Evolutionary conservation across 2,797 vertebrate species (phyloP).

Genomic region (Lithobates pipiens): DNA sequence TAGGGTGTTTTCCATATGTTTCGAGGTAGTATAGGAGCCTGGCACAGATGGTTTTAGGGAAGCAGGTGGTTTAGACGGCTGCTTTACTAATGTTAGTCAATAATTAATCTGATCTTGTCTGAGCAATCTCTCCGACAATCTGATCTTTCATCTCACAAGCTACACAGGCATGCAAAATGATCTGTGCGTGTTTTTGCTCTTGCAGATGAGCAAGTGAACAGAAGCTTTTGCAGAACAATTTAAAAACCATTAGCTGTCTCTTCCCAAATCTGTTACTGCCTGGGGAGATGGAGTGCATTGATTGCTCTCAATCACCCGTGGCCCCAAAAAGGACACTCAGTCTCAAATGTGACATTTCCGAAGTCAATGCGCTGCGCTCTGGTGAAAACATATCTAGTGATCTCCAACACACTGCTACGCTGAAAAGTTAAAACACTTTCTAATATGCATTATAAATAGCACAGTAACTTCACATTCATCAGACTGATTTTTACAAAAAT

Average conservation of each 20-base stretch:
- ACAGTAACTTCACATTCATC: no score
- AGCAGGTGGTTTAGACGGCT: slow-evolving; percentile 54
- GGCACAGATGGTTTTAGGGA: slow-evolving; percentile 57
- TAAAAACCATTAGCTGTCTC: slow-evolving; percentile 45
- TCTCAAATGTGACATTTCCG: no score
- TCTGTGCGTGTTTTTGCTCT: slow-evolving; percentile 24
- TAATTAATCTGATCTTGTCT: slow-evolving; percentile 56
- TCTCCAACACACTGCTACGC: no score
- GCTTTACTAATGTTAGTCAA: slow-evolving; percentile 57
- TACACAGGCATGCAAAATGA: slow-evolving; percentile 43
- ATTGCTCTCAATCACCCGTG: background rate
- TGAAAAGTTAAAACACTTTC: no score
- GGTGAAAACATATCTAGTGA: no score
- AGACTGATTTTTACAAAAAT: no score
- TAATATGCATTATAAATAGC: no score
- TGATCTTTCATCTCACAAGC: slow-evolving; percentile 10
- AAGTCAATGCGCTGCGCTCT: no score
- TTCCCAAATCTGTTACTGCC: slow-evolving; percentile 35
- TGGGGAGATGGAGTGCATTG: background rate
- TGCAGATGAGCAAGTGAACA: slow-evolving; percentile 47
- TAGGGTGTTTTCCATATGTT: slow-evolving; percentile 47
- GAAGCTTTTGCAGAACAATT: slow-evolving; percentile 28
- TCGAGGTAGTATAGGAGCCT: slow-evolving; percentile 2
- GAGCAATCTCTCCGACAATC: slow-evolving; percentile 30
- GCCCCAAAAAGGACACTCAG: no score